These are phyloP conservation scores for Sinopyrophorus schimmeli DNA, from an alignment of 2,888 invertebrate genomes.

Conservation along the genomic window DNA sequence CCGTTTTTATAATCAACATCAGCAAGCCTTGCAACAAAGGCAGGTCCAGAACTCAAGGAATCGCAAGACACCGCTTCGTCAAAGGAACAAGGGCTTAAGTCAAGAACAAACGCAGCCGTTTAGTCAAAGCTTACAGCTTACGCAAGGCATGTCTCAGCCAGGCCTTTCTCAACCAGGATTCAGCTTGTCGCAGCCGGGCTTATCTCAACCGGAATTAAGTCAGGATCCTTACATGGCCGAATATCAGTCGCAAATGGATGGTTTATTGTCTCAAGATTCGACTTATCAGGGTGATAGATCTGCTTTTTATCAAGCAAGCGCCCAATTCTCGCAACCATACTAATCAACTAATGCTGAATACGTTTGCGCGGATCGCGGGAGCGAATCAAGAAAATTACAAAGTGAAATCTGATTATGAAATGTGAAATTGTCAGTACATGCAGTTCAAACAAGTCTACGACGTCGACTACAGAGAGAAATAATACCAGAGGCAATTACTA, in stretches of 20 bases:
- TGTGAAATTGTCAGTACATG: slow-evolving; percentile 49
- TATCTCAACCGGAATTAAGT: slow-evolving; percentile 73
- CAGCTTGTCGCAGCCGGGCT: slow-evolving; percentile 68
- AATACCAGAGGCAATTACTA: slow-evolving; percentile 36
- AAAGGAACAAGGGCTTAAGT: slow-evolving; percentile 41
- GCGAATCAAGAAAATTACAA: slow-evolving; percentile 50
- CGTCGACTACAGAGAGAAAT: slow-evolving; percentile 43
- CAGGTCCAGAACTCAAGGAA: slow-evolving; percentile 52
- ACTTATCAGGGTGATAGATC: slow-evolving; percentile 60
- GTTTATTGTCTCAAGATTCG: slow-evolving; percentile 85
- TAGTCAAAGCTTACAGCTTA: slow-evolving; percentile 71
- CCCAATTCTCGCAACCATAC: slow-evolving; percentile 70
- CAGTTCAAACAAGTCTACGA: slow-evolving; percentile 44
- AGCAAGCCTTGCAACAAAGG: slow-evolving; percentile 66
- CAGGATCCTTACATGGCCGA: slow-evolving; percentile 85
- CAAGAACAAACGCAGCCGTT: slow-evolving; percentile 57
- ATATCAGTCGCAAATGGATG: slow-evolving; percentile 93
- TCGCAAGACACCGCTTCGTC: slow-evolving; percentile 33
- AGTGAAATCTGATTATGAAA: slow-evolving; percentile 49
- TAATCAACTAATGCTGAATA: slow-evolving; percentile 57
- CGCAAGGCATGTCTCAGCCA: slow-evolving; percentile 74
- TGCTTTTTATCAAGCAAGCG: slow-evolving; percentile 63
- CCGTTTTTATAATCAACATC: slow-evolving; percentile 75
- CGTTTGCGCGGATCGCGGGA: slow-evolving; percentile 50
- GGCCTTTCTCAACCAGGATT: slow-evolving; percentile 71